Evolutionary conservation across 1,140 invertebrate genomes (phyloP), one percentile per base, ranked within the genome.

Genomic region (Zelostemma sp.): DNA sequence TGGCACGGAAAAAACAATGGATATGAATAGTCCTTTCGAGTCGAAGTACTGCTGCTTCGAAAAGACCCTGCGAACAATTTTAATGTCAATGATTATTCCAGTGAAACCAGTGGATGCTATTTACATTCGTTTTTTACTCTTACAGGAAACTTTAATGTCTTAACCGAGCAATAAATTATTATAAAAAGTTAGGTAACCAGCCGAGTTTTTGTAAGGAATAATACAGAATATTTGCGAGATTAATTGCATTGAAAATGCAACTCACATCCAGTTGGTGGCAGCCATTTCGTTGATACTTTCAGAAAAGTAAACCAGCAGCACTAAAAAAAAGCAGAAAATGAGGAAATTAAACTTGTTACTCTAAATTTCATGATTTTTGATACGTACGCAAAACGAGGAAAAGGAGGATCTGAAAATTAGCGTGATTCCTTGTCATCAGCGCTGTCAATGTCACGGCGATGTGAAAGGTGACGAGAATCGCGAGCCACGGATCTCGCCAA

Each of bases 1-100:
- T 40, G 95, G 95, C 74, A 94, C 91, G 6, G 94, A 96, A 83
- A 96, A 96, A 9, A 97, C 92, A 12, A 96, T 88, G 8, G 95
- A 97, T 87, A 97, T 96, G 80, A 97, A 97, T 56, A 97, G 86
- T 31, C 95, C 95, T 84, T 93, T 93, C 68, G 92, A 93, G 82
- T 97, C 95, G 84, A 97, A 97, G 83, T 97, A 97, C 78, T 97
- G 95, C 72, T 97, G 94, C 64, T 90, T 89, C 5, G 94, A 93
- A 81, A 96, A 96, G 43, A 90, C 85, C 75, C 91, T 90, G 73
- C 12, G 85, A 83, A 68, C n/a, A n/a, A n/a, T n/a, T n/a, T n/a
- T n/a, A n/a, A n/a, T n/a, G n/a, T n/a, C n/a, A n/a, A n/a, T n/a
- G n/a, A n/a, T n/a, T n/a, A n/a, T n/a, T n/a, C n/a, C n/a, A n/a